Conservation (phyloP, 2,113 vertebrate genomes). For the Psilopsiagon aurifrons region DNA sequence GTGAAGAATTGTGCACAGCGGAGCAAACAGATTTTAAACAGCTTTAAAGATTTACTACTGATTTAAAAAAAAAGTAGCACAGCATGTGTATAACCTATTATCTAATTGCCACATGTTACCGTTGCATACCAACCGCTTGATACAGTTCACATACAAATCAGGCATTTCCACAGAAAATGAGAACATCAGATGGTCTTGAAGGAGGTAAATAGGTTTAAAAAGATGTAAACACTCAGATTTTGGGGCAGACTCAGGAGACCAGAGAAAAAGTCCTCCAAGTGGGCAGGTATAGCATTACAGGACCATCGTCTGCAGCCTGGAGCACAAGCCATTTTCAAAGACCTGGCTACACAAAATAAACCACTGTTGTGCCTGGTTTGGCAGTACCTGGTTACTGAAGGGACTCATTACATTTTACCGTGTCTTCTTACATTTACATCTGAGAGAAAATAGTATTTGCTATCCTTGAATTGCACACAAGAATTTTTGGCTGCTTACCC, state of each 20-base stretch:
- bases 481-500: constrained; percentile 5
- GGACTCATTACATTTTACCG: neutral
- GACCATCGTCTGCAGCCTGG: neutral
- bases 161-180: neutral
- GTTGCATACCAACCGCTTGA: neutral
- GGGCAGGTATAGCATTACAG: neutral
- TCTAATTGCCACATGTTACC: neutral
- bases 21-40: neutral
- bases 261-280: neutral
- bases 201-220: neutral
- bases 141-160: neutral
- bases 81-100: neutral
- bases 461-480: neutral
- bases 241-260: neutral
- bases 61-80: neutral
- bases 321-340: neutral
- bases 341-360: neutral
- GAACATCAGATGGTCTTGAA: neutral
- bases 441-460: neutral
- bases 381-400: neutral
- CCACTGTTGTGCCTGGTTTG: neutral
- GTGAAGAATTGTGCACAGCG: neutral
- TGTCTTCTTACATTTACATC: neutral
- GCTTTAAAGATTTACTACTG: neutral
- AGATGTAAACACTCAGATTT: neutral